A percentile compares a stretch with the other conserved stretches of the same genome.
These are phyloP conservation scores for Taurulus bubalis DNA, from an alignment of 2,113 vertebrate species.

Conservation along the genomic window DNA sequence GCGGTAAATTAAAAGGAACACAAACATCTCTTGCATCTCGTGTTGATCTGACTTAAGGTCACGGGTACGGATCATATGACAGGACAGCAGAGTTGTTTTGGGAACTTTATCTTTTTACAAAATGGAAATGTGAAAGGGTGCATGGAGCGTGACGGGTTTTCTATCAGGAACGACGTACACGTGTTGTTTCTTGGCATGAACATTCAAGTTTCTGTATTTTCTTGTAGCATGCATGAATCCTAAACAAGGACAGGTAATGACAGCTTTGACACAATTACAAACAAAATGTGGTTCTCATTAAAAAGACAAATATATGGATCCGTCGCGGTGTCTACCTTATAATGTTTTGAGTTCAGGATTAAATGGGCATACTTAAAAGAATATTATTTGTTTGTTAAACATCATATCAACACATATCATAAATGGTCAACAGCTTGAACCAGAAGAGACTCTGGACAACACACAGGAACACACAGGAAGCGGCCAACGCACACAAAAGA, in stretches of 20 bases:
- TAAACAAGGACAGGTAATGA: background rate
- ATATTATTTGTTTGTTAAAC: background rate
- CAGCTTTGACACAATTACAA: background rate
- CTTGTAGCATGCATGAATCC: background rate
- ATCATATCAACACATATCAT: background rate
- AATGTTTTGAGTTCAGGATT: background rate
- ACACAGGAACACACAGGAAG: background rate
- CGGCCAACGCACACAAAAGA: constrained; percentile 21
- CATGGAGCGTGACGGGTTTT: background rate
- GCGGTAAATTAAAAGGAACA: constrained; percentile 72
- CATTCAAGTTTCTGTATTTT: background rate
- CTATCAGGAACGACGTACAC: background rate
- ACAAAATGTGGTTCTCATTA: background rate
- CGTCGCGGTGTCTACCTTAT: background rate
- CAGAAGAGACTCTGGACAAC: constrained; percentile 10
- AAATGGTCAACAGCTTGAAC: constrained; percentile 5
- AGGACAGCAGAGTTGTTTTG: constrained; percentile 14
- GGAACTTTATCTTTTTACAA: background rate
- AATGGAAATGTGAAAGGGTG: background rate
- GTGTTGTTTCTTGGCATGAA: background rate
- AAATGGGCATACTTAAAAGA: background rate
- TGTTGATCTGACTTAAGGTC: constrained; percentile 38
- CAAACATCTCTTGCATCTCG: constrained; percentile 57
- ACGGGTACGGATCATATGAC: constrained; percentile 22
- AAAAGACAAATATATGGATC: background rate